phyloP scores from a whole-genome alignment of 1,140 invertebrate species.

The Probaryconus sp. region DNA sequence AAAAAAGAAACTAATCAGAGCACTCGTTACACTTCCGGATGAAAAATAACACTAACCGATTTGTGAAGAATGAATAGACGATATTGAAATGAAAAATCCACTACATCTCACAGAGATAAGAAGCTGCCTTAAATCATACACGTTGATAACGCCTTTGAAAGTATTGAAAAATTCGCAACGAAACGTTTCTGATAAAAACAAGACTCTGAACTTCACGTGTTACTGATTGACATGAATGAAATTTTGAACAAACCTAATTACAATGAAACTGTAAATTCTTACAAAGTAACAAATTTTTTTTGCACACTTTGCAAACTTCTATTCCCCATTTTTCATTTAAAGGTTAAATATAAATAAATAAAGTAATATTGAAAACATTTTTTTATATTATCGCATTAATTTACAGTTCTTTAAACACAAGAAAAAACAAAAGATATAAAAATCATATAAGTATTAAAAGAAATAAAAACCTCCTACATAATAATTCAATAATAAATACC shows the following conservation, averaged over 20 bases:
- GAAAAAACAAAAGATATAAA: constrained; percentile 13
- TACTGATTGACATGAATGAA: no score
- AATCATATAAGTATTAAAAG: not conserved
- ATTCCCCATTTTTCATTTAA: no score
- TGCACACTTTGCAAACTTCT: no score
- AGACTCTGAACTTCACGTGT: constrained; percentile 56
- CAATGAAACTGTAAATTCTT: not conserved
- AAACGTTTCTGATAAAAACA: constrained; percentile 43
- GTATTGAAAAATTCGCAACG: constrained; percentile 49
- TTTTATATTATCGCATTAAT: no score
- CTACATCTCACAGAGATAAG: constrained; percentile 44
- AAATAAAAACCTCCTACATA: constrained; percentile 6
- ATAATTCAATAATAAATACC: constrained; percentile 13
- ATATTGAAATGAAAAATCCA: constrained; percentile 21
- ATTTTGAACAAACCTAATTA: no score
- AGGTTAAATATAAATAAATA: no score
- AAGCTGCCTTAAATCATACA: constrained; percentile 46
- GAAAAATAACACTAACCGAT: constrained; percentile 18
- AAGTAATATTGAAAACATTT: no score
- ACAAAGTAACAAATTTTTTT: no score
- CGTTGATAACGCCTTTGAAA: constrained; percentile 41
- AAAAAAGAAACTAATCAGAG: not conserved
- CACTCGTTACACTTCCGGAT: constrained; percentile 28
- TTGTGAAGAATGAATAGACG: constrained; percentile 11
- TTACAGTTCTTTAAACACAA: no score